phyloP scores from a whole-genome alignment of 2,888 invertebrate genomes.

The Phragmatobia fuliginosa region DNA sequence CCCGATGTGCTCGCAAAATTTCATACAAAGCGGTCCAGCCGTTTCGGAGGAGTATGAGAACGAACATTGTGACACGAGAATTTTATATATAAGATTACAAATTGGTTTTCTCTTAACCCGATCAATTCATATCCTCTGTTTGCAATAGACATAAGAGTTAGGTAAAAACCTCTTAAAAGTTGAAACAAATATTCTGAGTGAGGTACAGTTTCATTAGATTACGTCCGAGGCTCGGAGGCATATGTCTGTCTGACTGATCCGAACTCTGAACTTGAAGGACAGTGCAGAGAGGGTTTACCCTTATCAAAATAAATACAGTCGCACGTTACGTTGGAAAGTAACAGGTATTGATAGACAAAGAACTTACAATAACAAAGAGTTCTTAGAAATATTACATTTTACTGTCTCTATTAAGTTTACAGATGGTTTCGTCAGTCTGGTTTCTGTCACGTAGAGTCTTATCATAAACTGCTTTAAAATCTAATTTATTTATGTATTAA shows the following conservation, averaged over 20 bases:
- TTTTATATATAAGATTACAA: no score
- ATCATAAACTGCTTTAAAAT: no score
- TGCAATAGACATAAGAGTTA: not conserved
- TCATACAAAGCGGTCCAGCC: no score
- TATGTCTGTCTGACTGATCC: not conserved
- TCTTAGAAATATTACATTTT: not conserved
- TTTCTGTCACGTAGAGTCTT: not conserved
- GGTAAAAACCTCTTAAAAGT: not conserved
- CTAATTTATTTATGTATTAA: no score
- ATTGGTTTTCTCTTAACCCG: no score
- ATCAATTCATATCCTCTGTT: not conserved
- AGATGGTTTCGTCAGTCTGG: not conserved
- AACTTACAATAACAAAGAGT: not conserved
- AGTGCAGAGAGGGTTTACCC: not conserved
- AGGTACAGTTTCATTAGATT: conserved; percentile 1
- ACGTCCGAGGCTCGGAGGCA: not conserved
- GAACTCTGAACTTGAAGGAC: not conserved
- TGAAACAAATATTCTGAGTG: not conserved
- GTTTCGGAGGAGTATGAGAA: no score
- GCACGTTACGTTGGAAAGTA: not conserved
- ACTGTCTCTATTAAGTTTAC: not conserved
- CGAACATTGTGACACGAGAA: no score
- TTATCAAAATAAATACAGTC: not conserved
- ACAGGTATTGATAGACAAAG: not conserved
- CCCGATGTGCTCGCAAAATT: no score